phyloP scores from a whole-genome alignment of 2,113 vertebrate species.

The Sylvicapra grimmia region DNA sequence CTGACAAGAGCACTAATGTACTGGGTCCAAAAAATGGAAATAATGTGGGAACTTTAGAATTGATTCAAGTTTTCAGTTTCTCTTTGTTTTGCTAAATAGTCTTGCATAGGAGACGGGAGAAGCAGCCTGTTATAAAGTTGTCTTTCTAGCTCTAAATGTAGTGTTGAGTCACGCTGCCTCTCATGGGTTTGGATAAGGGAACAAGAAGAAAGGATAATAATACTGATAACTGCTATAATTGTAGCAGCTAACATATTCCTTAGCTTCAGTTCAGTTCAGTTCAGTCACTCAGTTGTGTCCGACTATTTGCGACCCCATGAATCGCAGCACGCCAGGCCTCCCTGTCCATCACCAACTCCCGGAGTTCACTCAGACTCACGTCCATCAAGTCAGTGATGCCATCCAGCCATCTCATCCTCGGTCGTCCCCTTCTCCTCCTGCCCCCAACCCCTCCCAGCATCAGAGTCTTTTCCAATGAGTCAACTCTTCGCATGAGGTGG shows the following conservation, averaged over 20 bases:
- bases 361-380: too few relatives aligned
- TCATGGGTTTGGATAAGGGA: neutral
- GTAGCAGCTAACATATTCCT: constrained; percentile 1
- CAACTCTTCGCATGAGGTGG: too few relatives aligned
- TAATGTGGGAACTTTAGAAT: neutral
- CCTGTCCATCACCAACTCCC: too few relatives aligned
- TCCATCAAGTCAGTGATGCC: too few relatives aligned
- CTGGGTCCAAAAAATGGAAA: neutral
- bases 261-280: neutral
- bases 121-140: neutral
- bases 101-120: constrained; percentile 19
- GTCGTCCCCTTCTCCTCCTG: too few relatives aligned
- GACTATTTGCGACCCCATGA: too few relatives aligned
- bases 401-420: too few relatives aligned
- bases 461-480: too few relatives aligned
- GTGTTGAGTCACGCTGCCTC: constrained; percentile 3
- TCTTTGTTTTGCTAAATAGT: constrained; percentile 40
- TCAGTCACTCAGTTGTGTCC: too few relatives aligned
- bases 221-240: neutral
- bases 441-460: too few relatives aligned
- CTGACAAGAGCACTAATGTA: neutral
- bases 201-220: constrained; percentile 23
- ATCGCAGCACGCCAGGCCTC: too few relatives aligned
- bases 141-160: neutral
- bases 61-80: constrained; percentile 24